Base-by-base conservation (phyloP, 2,888 invertebrate species). In the Neoaliturus tenellus region DNA sequence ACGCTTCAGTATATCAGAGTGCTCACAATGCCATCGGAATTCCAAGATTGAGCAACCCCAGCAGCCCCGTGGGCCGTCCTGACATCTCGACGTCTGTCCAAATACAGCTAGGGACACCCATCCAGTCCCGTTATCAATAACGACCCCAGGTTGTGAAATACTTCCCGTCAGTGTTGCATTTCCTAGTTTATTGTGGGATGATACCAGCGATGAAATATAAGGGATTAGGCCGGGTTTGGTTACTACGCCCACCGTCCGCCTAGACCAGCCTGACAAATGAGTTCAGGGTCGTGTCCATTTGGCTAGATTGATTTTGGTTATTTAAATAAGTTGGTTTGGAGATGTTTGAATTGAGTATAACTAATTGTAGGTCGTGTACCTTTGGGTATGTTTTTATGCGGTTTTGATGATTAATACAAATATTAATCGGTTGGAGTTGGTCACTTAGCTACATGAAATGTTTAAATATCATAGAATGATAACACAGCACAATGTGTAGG, bases 281-380 rank as follows among this genome's bases (percentile, higher is more conserved):
- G 62, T 0, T 51, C 6, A 1, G 51, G 51, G 23, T 51, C 3
- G 23, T 20, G 14, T 14, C n/a, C 8, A 20, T 62, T 25, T 62
- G 51, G 10, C 20, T 23, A 28, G 62, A 62, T 62, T 62, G 62
- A 31, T 62, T 62, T 62, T 62, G 31, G 62, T 62, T 14, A 62
- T 62, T 62, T 62, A 31, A 28, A 62, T 62, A 62, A 17, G 14
- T 31, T 17, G 6, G 62, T 28, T 28, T 1, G 23, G 25, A 8
- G 12, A 48, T 48, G 48, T 17, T 48, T 48, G 6, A 35, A 10
- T 35, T 35, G 35, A 10, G 35, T 10, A 4, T 35, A 35, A 35
- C 4, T 35, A 12, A n/a, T n/a, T n/a, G n/a, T n/a, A n/a, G n/a
- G n/a, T n/a, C n/a, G n/a, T n/a, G n/a, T n/a, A n/a, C n/a, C n/a